Percentiles rank a stretch among this genome's conserved stretches.
Evolutionary conservation across 2,888 invertebrate genomes (phyloP).

Genomic region (Amphipoea lucens): DNA sequence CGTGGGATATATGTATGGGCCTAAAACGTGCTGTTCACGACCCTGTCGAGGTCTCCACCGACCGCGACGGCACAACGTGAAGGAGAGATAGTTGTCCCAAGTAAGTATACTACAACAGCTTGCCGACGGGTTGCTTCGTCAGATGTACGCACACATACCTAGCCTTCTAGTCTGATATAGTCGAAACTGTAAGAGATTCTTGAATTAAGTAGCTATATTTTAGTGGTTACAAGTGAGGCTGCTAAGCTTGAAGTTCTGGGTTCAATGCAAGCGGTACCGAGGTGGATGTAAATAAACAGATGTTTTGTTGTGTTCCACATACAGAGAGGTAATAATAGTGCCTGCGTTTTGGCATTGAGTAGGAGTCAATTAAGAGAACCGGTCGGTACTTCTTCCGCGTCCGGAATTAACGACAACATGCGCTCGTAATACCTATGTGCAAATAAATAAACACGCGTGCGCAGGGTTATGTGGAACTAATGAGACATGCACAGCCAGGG

Average conservation of each 20-base stretch:
- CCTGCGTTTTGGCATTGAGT: conserved; percentile 60
- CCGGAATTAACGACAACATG: conserved; percentile 65
- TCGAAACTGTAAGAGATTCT: not conserved
- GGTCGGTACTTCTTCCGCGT: conserved; percentile 73
- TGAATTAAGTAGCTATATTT: not conserved
- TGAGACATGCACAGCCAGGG: not conserved
- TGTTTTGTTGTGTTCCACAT: conserved; percentile 14
- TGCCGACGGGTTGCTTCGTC: not conserved
- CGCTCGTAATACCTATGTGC: conserved; percentile 47
- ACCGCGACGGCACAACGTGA: not conserved
- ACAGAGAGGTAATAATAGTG: conserved; percentile 38
- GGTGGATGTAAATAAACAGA: not conserved
- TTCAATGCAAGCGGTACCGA: conserved; percentile 6
- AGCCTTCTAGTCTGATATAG: not conserved
- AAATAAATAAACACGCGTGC: conserved; percentile 8
- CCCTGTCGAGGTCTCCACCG: not conserved
- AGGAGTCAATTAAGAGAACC: conserved; percentile 73
- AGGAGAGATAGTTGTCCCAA: not conserved
- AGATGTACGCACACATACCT: not conserved
- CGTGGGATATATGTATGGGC: too few species aligned
- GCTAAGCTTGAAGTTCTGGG: too few species aligned
- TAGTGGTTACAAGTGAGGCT: not conserved
- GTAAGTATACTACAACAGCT: not conserved
- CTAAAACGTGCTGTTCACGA: not conserved
- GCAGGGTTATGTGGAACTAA: too few species aligned